Evolutionary conservation across 37 sponge, comb jelly and placozoan genomes (phyloP).

Genomic region (Theonella swinhoei): DNA sequence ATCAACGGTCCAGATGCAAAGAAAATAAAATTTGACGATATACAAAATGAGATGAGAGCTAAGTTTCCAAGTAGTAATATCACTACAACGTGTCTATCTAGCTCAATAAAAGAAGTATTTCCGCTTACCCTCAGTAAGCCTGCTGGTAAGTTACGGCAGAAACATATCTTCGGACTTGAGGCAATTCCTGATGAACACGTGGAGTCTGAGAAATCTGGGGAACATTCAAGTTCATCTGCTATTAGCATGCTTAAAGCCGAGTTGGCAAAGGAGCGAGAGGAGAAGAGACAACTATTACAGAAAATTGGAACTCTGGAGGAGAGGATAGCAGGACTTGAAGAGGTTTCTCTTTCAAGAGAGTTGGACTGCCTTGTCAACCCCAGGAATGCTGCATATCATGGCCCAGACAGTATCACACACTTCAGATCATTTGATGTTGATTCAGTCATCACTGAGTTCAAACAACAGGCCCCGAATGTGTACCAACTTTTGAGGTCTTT

Average conservation of each 20-base stretch:
- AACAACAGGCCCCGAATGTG: slow-evolving; percentile 10
- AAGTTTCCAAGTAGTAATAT: not conserved
- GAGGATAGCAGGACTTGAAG: not conserved
- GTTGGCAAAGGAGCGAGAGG: too few relatives aligned
- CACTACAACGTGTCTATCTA: not conserved
- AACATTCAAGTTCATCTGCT: too few relatives aligned
- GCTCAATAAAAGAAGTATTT: not conserved
- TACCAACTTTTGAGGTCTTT: not conserved
- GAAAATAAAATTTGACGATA: not conserved
- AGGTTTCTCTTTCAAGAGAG: not conserved
- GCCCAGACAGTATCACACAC: not conserved
- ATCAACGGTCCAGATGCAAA: slow-evolving; percentile 4
- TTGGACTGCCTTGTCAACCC: not conserved
- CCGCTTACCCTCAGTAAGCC: not conserved
- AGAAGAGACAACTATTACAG: too few relatives aligned
- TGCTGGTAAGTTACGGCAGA: not conserved
- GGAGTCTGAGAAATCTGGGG: too few relatives aligned
- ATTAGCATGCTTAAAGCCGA: too few relatives aligned
- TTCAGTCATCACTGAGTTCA: not conserved
- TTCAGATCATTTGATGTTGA: not conserved
- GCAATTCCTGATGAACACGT: not conserved
- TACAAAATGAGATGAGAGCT: not conserved
- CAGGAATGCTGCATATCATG: not conserved
- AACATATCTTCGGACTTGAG: not conserved
- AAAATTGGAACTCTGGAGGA: too few relatives aligned